Evolutionary conservation across 2,888 invertebrate genomes (phyloP).

Genomic region (Ecliptopera silaceata): DNA sequence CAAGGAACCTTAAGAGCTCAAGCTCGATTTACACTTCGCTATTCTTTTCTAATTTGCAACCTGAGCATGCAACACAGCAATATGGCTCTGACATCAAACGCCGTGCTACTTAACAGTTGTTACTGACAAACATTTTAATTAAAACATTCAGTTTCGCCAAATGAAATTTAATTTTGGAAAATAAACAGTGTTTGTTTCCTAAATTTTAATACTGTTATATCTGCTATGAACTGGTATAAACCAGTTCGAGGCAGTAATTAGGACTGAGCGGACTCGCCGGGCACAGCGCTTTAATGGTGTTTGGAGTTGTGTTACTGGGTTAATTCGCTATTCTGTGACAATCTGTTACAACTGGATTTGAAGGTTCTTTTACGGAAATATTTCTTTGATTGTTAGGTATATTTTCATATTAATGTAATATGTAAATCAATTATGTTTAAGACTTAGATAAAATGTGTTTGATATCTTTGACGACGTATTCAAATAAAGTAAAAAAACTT

Average conservation of each 20-base stretch:
- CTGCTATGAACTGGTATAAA: constrained; percentile 18
- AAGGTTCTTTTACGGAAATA: constrained; percentile 1
- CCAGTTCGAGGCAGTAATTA: constrained; percentile 21
- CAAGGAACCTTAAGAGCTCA: too few relatives aligned
- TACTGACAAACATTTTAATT: constrained; percentile 17
- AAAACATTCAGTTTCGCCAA: constrained; percentile 18
- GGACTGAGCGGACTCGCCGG: constrained; percentile 7
- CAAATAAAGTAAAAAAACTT: too few relatives aligned
- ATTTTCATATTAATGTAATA: neutral
- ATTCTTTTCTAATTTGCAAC: neutral
- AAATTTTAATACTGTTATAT: constrained; percentile 35
- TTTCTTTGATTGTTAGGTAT: neutral
- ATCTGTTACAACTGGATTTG: constrained; percentile 10
- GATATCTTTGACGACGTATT: too few relatives aligned
- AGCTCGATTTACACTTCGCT: neutral
- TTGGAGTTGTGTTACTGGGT: constrained; percentile 26
- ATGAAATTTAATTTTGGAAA: constrained; percentile 30
- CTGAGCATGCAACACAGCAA: neutral
- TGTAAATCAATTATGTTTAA: too few relatives aligned
- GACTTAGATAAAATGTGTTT: too few relatives aligned
- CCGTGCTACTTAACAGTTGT: constrained; percentile 5
- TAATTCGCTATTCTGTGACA: constrained; percentile 21
- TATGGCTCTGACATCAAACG: neutral
- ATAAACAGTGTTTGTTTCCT: constrained; percentile 32
- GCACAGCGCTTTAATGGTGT: constrained; percentile 28